Evolutionary conservation across 2,113 vertebrate genomes (phyloP).

Genomic region (Odontophorus gujanensis): DNA sequence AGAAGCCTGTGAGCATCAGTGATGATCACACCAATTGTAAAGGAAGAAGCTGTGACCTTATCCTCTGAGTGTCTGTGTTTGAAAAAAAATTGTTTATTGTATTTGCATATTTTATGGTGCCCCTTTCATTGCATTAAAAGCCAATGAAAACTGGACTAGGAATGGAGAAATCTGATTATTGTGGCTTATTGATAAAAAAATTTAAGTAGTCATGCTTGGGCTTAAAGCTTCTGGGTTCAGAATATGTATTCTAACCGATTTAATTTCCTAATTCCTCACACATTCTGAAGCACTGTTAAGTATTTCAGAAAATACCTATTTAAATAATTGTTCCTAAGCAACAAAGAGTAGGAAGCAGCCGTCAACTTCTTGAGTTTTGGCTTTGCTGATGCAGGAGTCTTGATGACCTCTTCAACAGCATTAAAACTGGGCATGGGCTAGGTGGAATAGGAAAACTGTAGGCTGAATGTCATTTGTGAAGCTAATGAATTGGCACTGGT

Average conservation of each 20-base stretch:
- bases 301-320: conserved; percentile 8
- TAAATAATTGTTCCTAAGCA: conserved; percentile 4
- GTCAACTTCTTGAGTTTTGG: neutral
- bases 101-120: neutral
- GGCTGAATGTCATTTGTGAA: neutral
- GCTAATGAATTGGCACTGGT: neutral
- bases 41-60: neutral
- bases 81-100: neutral
- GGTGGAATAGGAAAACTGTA: neutral
- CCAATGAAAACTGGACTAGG: neutral
- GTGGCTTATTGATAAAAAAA: conserved; percentile 44
- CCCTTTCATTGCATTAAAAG: neutral
- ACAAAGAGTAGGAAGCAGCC: neutral
- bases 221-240: conserved; percentile 14
- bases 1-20: neutral
- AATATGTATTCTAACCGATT: conserved; percentile 11
- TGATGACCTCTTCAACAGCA: neutral
- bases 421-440: neutral
- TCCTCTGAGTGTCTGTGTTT: neutral
- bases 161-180: conserved; percentile 26
- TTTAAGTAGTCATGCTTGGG: neutral
- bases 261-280: conserved; percentile 45
- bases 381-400: neutral
- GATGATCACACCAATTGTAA: neutral
- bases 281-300: neutral